Evolutionary conservation across 2,888 invertebrate species (phyloP).

Genomic region (Caprella mutica): DNA sequence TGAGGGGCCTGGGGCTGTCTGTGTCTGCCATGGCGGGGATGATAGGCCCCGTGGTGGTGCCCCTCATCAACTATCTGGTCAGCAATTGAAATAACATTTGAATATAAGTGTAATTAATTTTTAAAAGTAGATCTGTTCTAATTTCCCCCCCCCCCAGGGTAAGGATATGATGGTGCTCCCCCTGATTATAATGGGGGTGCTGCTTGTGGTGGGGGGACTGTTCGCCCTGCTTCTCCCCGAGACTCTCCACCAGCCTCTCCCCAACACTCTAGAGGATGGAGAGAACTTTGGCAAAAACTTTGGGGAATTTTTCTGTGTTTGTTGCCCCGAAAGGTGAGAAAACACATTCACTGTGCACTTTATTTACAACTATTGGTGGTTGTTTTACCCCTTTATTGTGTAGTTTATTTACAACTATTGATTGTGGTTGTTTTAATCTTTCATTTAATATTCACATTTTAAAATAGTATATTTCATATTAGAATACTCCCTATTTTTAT

Average conservation of each 20-base stretch:
- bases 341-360: too few species aligned
- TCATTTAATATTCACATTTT: too few species aligned
- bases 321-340: conserved; percentile 17
- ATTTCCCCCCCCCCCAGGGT: conserved; percentile 17
- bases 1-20: conserved; percentile 71
- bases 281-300: conserved; percentile 49
- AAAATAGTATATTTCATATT: too few species aligned
- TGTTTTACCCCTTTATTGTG: too few species aligned
- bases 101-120: too few species aligned
- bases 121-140: too few species aligned
- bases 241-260: conserved; percentile 62
- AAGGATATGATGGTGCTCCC: conserved; percentile 50
- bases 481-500: too few species aligned
- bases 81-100: too few species aligned
- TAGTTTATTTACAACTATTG: too few species aligned
- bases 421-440: too few species aligned
- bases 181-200: conserved; percentile 63
- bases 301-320: conserved; percentile 19
- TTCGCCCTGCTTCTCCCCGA: conserved; percentile 66
- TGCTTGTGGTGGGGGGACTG: conserved; percentile 61
- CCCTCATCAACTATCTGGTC: conserved; percentile 79
- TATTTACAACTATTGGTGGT: too few species aligned
- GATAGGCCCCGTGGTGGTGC: conserved; percentile 73
- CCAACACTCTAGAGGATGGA: conserved; percentile 66
- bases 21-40: conserved; percentile 73